phyloP scores from a whole-genome alignment of 2,113 vertebrate genomes.

The Mungos mungo region DNA sequence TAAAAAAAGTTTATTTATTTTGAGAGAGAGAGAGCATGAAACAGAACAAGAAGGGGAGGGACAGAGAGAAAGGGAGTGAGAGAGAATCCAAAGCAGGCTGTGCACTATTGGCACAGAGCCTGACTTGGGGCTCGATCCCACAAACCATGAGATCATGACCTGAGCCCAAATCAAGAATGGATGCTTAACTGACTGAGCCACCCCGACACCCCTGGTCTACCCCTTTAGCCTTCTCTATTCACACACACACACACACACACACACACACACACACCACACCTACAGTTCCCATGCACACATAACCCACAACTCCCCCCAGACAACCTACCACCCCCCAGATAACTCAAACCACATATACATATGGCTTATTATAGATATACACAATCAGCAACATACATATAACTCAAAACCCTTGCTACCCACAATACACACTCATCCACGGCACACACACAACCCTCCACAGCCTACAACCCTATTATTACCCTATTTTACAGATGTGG shows the following conservation, averaged over 20 bases:
- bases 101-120: no score
- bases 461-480: no score
- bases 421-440: neutral
- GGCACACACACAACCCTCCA: neutral
- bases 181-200: no score
- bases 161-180: no score
- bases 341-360: neutral
- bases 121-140: no score
- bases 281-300: neutral
- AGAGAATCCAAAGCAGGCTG: no score
- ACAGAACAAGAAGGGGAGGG: no score
- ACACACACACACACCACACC: neutral
- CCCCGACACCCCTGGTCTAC: neutral
- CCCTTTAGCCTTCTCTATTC: neutral
- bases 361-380: neutral
- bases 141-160: no score
- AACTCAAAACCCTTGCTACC: neutral
- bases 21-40: no score
- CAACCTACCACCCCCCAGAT: neutral
- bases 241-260: no score
- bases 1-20: no score
- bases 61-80: no score
- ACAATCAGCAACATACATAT: fast-evolving
- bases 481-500: neutral
- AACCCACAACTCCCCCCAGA: neutral